These are phyloP conservation scores for Tetraodon nigroviridis DNA, from an alignment of 2,113 vertebrate genomes.

Conservation along the genomic window DNA sequence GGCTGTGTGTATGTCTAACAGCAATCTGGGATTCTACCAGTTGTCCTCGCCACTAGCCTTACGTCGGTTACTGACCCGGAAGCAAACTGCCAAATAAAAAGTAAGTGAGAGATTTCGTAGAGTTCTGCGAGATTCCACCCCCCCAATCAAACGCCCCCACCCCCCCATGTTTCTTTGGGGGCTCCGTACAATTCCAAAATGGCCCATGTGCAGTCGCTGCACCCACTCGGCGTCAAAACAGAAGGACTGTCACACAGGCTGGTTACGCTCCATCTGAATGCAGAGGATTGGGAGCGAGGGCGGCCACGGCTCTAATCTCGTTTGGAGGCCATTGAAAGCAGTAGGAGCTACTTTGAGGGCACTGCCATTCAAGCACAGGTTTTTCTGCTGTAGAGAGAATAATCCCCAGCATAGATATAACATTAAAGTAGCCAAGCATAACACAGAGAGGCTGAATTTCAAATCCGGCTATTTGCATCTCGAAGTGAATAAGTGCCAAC, in stretches of 20 bases:
- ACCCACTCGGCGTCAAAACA: constrained; percentile 68
- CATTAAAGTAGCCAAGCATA: constrained; percentile 77
- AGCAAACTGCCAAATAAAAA: too few species aligned
- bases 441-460: constrained; percentile 73
- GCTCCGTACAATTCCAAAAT: constrained; percentile 53
- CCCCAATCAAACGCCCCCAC: too few species aligned
- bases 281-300: constrained; percentile 70
- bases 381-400: constrained; percentile 71
- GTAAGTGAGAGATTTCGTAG: too few species aligned
- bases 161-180: too few species aligned
- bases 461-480: constrained; percentile 75
- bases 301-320: constrained; percentile 74
- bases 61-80: too few species aligned
- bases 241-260: constrained; percentile 66
- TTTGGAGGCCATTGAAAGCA: constrained; percentile 75
- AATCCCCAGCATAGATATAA: constrained; percentile 77
- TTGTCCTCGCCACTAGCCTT: too few species aligned
- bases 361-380: constrained; percentile 73
- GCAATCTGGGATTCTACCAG: too few species aligned
- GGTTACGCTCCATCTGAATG: constrained; percentile 70
- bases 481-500: constrained; percentile 68
- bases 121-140: too few species aligned
- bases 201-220: constrained; percentile 52
- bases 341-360: constrained; percentile 70
- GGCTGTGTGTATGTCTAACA: too few species aligned